A percentile compares a stretch with the other conserved stretches of the same genome.
Conservation (phyloP, 2,113 vertebrate species). For the Passer domesticus region DNA sequence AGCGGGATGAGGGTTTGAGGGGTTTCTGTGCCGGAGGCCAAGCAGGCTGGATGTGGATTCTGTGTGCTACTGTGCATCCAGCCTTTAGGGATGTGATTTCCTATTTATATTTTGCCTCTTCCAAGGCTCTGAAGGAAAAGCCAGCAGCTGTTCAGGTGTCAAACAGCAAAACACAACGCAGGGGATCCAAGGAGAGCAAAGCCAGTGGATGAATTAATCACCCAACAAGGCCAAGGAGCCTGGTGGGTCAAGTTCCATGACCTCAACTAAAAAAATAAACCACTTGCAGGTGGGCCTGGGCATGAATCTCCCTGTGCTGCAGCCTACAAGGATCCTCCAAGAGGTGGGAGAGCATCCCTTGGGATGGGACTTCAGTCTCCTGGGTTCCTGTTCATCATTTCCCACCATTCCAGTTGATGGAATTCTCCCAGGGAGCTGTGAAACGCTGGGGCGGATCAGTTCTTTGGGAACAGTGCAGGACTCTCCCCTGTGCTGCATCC, state of each 20-base stretch:
- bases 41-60: background rate
- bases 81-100: background rate
- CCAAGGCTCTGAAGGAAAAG: background rate
- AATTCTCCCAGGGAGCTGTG: background rate
- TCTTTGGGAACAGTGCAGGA: background rate
- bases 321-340: background rate
- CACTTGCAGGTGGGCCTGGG: background rate
- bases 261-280: background rate
- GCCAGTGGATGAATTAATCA: background rate
- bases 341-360: background rate
- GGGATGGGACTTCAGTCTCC: background rate
- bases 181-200: background rate
- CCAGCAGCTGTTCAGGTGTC: background rate
- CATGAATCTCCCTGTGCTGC: background rate
- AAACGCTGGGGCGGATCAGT: background rate
- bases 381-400: fast-evolving
- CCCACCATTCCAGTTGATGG: background rate
- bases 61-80: background rate
- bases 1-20: fast-evolving
- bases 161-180: background rate
- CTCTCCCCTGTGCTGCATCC: background rate
- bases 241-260: background rate
- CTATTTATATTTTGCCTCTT: fast-evolving
- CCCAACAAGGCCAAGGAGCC: background rate
- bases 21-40: background rate